phyloP scores from a whole-genome alignment of 2,888 invertebrate species.

The Drosophila prolongata region DNA sequence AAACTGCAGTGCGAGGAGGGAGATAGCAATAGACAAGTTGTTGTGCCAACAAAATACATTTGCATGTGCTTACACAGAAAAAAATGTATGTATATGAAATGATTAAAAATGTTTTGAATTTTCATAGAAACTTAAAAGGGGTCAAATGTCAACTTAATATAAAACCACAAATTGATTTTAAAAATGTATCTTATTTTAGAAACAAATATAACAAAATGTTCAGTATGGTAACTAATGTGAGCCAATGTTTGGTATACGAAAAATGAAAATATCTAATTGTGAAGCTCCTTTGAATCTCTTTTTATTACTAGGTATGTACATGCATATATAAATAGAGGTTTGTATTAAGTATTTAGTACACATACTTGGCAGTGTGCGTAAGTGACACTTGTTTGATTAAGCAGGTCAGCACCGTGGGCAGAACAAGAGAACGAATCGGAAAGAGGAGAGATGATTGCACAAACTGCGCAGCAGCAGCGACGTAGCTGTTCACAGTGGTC shows the following conservation, averaged over 20 bases:
- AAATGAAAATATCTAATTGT: too few species aligned
- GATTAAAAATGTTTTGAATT: neutral
- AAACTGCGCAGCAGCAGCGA: conserved; percentile 67
- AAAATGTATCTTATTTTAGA: too few species aligned
- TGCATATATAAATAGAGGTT: conserved; percentile 1
- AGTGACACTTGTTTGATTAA: conserved; percentile 71
- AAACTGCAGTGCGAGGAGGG: conserved; percentile 29
- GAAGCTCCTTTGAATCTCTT: too few species aligned
- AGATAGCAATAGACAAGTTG: conserved; percentile 20
- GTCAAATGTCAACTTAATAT: too few species aligned
- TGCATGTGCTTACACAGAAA: conserved; percentile 11
- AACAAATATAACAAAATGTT: too few species aligned
- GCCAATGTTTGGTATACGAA: too few species aligned
- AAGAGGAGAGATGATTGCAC: conserved; percentile 50
- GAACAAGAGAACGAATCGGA: conserved; percentile 1
- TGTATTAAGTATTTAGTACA: conserved; percentile 17
- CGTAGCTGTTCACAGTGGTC: conserved; percentile 57
- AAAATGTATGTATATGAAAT: neutral
- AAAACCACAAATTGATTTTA: too few species aligned
- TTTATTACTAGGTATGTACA: neutral
- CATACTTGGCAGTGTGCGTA: conserved; percentile 19
- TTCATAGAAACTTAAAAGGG: neutral
- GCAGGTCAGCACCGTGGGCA: conserved; percentile 40
- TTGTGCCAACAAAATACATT: conserved; percentile 34
- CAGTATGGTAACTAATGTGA: neutral